These are phyloP conservation scores for Tanytarsus gracilentus DNA, from an alignment of 2,888 invertebrate species.

Conservation along the genomic window DNA sequence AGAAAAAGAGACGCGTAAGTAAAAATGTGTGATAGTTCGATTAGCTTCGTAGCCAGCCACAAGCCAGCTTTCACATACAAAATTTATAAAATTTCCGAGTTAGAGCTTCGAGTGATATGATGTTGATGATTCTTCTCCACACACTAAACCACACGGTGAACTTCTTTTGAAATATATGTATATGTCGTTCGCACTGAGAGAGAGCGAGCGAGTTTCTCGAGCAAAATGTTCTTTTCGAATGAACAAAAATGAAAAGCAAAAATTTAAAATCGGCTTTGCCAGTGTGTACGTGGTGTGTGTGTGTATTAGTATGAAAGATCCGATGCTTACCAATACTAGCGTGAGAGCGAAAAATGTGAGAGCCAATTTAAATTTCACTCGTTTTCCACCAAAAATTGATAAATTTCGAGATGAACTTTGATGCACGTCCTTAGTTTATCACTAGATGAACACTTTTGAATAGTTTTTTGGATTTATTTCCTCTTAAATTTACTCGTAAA, in stretches of 20 bases:
- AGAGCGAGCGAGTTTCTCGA: slow-evolving; percentile 9
- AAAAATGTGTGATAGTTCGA: slow-evolving; percentile 5
- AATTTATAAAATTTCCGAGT: too few relatives aligned
- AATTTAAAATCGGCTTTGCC: slow-evolving; percentile 8
- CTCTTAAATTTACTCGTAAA: too few relatives aligned
- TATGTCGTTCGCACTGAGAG: too few relatives aligned
- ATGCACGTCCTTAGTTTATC: too few relatives aligned
- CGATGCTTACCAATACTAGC: too few relatives aligned
- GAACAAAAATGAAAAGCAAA: neutral
- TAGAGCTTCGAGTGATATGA: neutral
- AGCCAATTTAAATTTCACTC: too few relatives aligned
- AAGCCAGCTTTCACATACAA: neutral
- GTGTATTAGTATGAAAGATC: slow-evolving; percentile 1
- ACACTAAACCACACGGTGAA: neutral
- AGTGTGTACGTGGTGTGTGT: neutral
- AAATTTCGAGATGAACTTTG: too few relatives aligned
- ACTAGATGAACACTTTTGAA: too few relatives aligned
- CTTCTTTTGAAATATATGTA: too few relatives aligned
- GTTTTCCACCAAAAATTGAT: too few relatives aligned
- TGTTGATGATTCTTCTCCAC: neutral
- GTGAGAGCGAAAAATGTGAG: too few relatives aligned
- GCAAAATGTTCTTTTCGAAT: slow-evolving; percentile 2
- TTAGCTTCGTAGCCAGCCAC: neutral
- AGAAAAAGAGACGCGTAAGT: slow-evolving; percentile 8
- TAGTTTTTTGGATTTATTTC: too few relatives aligned